Evolutionary conservation across 2,888 invertebrate species (phyloP).

Genomic region (Nymphalis polychloros): DNA sequence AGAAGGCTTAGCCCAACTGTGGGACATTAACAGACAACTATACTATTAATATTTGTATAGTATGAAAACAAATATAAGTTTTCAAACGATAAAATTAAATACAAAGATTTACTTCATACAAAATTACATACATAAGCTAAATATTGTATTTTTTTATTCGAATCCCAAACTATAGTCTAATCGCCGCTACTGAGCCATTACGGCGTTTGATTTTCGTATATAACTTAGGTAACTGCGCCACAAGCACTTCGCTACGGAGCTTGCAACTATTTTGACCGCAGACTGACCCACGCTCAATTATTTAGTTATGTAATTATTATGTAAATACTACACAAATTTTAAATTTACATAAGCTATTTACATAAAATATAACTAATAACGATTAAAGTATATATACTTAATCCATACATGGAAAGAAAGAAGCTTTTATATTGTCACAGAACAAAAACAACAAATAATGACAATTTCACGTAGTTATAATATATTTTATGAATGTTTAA

Average conservation of each 20-base stretch:
- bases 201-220: slow-evolving; percentile 1
- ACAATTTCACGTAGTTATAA: no score
- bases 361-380: neutral
- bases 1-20: no score
- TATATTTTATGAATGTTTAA: no score
- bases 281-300: slow-evolving; percentile 29
- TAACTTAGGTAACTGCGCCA: slow-evolving; percentile 24
- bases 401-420: no score
- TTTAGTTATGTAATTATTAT: slow-evolving; percentile 26
- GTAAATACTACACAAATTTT: neutral
- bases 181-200: neutral
- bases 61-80: no score
- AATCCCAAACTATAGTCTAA: neutral
- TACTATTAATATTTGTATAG: no score
- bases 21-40: no score
- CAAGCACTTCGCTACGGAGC: slow-evolving; percentile 16
- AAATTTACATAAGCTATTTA: neutral
- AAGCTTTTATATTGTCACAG: no score
- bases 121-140: neutral
- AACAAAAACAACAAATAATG: no score
- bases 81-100: no score
- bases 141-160: neutral
- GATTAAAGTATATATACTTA: no score
- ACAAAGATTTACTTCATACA: no score
- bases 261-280: slow-evolving; percentile 30